phyloP scores from a whole-genome alignment of 2,888 invertebrate genomes.

The Cylindroiulus punctatus region DNA sequence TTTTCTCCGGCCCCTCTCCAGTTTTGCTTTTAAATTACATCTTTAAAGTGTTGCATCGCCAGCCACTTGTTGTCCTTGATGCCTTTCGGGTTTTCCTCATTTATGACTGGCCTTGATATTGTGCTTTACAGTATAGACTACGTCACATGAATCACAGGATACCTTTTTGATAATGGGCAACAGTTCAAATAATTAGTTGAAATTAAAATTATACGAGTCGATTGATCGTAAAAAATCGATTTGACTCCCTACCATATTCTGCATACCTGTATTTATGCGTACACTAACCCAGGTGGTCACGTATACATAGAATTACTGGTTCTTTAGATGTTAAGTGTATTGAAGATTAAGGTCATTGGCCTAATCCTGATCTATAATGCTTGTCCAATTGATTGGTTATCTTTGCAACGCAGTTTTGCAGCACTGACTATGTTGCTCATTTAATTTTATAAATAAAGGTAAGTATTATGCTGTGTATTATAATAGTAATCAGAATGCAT shows the following conservation, averaged over 20 bases:
- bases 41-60: conserved; percentile 33
- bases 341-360: neutral
- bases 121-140: conserved; percentile 21
- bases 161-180: neutral
- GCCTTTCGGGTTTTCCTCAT: neutral
- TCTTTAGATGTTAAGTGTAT: neutral
- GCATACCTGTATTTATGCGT: no score
- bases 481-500: no score
- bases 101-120: conserved; percentile 25
- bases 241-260: no score
- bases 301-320: no score
- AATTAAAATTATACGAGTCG: neutral
- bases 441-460: no score
- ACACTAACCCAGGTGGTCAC: no score
- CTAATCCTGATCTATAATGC: neutral
- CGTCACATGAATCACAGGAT: neutral
- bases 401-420: no score
- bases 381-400: neutral
- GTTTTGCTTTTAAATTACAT: conserved; percentile 20
- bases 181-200: no score
- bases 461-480: no score
- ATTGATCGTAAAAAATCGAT: no score
- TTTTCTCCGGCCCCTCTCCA: neutral
- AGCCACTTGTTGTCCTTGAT: conserved; percentile 28
- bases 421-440: no score